phyloP scores from a whole-genome alignment of 2,888 invertebrate genomes.

The Trichopoda pennipes region DNA sequence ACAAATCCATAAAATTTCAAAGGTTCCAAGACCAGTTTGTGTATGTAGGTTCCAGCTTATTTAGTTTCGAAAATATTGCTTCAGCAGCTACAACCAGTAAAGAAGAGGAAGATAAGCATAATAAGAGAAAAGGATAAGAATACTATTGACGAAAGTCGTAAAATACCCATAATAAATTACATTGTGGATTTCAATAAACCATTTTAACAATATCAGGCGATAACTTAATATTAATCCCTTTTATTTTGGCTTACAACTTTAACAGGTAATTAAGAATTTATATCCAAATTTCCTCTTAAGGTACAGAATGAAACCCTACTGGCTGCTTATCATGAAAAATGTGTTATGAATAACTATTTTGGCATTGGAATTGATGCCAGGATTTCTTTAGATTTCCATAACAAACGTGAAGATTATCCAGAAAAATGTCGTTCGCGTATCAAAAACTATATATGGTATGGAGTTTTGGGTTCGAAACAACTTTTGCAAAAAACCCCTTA shows the following conservation, averaged over 20 bases:
- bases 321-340: conserved; percentile 95
- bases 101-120: conserved; percentile 78
- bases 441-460: conserved; percentile 98
- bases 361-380: conserved; percentile 99
- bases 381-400: conserved; percentile 97
- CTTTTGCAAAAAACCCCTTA: conserved; percentile 94
- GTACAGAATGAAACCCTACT: conserved; percentile 93
- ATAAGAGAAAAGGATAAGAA: conserved; percentile 75
- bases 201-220: neutral
- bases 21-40: conserved; percentile 83
- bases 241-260: conserved; percentile 60
- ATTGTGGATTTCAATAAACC: conserved; percentile 86
- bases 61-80: conserved; percentile 78
- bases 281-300: conserved; percentile 97
- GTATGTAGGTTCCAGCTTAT: conserved; percentile 80
- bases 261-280: conserved; percentile 86
- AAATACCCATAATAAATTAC: conserved; percentile 94
- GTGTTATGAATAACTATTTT: conserved; percentile 99
- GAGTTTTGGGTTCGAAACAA: conserved; percentile 88
- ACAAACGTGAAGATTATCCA: conserved; percentile 97
- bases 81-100: conserved; percentile 78
- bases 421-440: conserved; percentile 97
- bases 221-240: neutral
- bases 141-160: conserved; percentile 84
- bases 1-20: conserved; percentile 82